Base-by-base conservation (phyloP, 1,140 invertebrate species). In the Drosophila cardini region DNA sequence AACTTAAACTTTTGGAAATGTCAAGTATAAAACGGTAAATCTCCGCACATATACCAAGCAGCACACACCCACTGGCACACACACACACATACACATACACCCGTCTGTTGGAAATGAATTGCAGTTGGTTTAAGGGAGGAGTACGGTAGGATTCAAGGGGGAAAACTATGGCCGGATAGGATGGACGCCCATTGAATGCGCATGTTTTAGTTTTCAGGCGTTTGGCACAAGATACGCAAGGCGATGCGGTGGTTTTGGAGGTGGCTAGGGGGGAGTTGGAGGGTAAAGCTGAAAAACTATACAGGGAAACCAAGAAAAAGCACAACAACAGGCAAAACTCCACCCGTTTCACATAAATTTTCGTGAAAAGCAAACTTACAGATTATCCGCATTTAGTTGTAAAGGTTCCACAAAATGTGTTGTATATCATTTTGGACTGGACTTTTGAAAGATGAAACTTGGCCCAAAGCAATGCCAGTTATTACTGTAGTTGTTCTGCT, bases 21-120 rank as follows among this genome's bases (percentile, higher is more conserved):
- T 91, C 90, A 91, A 91, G 90, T 84, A 91, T 86, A 91, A 91
- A 91, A 91, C 90, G 85, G 90, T 91, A 91, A 91, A 91, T 91
- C 90, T 91, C 82, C 76, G 84, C 83, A 90, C 61, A 76, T 62
- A 76, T 62, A 58, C 52, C 43, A 36, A 72, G 62, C 13, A 64
- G 63, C 70, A 72, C 69, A 81, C 72, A 53, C 52, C 52, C 52
- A 55, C 52, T 34, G 26, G 77, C 78, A 89, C 69, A 72, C 64
- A 81, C 72, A 52, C 36, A 68, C 48, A 62, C 68, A 68, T 43
- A 62, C 68, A 71, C 68, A 80, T 46, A 81, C 58, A 75, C 67
- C 58, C 60, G 58, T 58, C 80, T 78, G 80, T 61, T 84, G 64
- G 70, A 90, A 87, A 89, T 84, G 84, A 87, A 84, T 84, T 83